Conservation (phyloP, 2,888 invertebrate species). For the Rapana venosa region DNA sequence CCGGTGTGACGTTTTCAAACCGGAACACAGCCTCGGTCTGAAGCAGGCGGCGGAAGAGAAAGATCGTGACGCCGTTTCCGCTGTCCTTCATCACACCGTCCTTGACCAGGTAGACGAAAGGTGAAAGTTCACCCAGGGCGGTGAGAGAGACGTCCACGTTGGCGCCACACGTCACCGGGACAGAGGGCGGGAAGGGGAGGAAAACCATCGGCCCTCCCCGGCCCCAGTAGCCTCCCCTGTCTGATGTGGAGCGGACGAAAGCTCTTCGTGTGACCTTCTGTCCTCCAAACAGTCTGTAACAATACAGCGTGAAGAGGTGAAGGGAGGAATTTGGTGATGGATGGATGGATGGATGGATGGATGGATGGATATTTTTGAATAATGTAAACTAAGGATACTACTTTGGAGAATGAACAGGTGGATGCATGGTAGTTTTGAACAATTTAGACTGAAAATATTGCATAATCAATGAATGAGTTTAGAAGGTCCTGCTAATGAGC, state of each 20-base stretch:
- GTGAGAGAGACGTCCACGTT: background rate
- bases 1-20: slow-evolving; percentile 1
- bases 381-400: no score
- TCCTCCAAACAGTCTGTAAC: background rate
- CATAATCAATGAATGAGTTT: no score
- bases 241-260: background rate
- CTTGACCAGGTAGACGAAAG: background rate
- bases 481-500: no score
- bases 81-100: background rate
- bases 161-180: background rate
- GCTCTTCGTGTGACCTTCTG: background rate
- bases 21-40: slow-evolving; percentile 31
- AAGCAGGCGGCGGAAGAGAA: slow-evolving; percentile 24
- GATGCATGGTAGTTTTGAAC: no score
- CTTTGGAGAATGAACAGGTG: no score
- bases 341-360: no score
- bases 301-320: no score
- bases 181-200: background rate
- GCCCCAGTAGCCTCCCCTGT: slow-evolving; percentile 22
- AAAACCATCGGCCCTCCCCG: background rate
- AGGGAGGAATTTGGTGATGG: no score
- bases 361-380: no score
- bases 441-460: no score
- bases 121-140: background rate
- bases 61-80: background rate